A percentile compares a stretch with the other conserved stretches of the same genome.
Evolutionary conservation across 2,888 invertebrate genomes (phyloP).

Genomic region (Trachelus iudaicus): DNA sequence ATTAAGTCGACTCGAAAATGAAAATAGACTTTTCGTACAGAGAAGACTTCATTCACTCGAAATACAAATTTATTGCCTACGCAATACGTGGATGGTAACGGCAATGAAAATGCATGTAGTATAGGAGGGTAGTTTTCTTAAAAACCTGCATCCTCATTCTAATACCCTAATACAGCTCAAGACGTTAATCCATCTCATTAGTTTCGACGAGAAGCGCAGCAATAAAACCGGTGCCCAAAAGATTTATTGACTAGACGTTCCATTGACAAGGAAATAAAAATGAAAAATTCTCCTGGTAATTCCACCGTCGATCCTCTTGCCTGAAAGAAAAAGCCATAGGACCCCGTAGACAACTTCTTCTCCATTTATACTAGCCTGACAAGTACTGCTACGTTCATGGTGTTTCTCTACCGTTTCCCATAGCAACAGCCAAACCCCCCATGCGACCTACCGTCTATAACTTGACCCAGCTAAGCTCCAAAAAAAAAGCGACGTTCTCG

Average conservation of each 20-base stretch:
- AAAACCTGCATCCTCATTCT: constrained; percentile 18
- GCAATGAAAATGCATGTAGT: neutral
- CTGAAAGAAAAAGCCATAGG: neutral
- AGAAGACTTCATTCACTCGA: neutral
- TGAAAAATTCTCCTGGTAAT: neutral
- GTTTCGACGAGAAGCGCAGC: constrained; percentile 19
- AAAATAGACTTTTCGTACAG: neutral
- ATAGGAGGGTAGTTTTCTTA: constrained; percentile 6
- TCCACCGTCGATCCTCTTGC: neutral
- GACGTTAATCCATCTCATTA: constrained; percentile 53
- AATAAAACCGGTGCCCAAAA: constrained; percentile 8
- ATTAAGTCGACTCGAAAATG: neutral
- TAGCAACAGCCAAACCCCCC: constrained; percentile 19
- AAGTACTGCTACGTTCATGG: constrained; percentile 27
- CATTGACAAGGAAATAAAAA: neutral
- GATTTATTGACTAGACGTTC: neutral
- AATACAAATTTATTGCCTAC: neutral
- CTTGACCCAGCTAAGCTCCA: neutral
- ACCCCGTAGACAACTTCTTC: constrained; percentile 5
- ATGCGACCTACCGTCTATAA: neutral
- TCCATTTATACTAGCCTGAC: constrained; percentile 24
- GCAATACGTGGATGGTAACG: neutral
- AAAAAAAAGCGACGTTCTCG: neutral
- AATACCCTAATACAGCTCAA: constrained; percentile 41
- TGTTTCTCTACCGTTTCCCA: constrained; percentile 31